phyloP scores from a whole-genome alignment of 2,113 vertebrate genomes.

The Parotia lawesii region DNA sequence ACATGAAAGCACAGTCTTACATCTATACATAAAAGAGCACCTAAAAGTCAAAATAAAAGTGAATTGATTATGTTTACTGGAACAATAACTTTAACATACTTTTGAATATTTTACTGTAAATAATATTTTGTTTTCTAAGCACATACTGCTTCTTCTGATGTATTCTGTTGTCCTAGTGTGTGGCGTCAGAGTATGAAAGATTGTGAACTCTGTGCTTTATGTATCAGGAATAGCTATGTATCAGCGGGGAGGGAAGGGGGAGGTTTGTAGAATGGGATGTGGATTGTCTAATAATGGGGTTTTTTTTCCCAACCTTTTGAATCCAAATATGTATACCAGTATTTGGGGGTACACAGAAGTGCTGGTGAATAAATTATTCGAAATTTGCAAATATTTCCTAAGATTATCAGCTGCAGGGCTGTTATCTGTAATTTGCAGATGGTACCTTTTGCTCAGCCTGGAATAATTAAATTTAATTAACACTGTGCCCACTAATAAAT shows the following conservation, averaged over 20 bases:
- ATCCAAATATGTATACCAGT: not conserved
- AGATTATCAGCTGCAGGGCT: not conserved
- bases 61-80: not conserved
- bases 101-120: not conserved
- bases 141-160: not conserved
- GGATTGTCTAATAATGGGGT: fast-evolving
- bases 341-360: not conserved
- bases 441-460: not conserved
- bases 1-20: not conserved
- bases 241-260: not conserved
- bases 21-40: not conserved
- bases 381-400: not conserved
- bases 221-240: not conserved
- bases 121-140: not conserved
- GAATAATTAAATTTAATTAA: not conserved
- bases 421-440: not conserved
- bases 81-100: not conserved
- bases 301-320: not conserved
- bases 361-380: not conserved
- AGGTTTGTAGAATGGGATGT: not conserved
- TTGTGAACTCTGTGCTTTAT: not conserved
- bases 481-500: not conserved
- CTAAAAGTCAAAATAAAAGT: not conserved
- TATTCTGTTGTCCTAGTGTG: not conserved
- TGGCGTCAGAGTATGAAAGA: not conserved